phyloP scores from a whole-genome alignment of 2,113 vertebrate species.

The Crotophaga sulcirostris region DNA sequence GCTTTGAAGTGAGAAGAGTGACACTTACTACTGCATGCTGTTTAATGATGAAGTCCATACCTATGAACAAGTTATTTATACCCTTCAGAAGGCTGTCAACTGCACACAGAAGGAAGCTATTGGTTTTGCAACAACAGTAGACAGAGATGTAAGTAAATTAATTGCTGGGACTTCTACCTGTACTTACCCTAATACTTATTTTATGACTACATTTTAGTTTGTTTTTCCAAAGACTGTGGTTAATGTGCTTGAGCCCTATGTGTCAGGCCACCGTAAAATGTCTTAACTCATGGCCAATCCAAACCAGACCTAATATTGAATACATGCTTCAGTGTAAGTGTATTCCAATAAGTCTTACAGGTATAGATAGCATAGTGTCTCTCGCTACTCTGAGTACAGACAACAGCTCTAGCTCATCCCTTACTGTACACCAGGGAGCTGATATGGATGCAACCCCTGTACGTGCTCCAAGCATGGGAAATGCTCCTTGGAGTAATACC shows the following conservation, averaged over 20 bases:
- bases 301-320: neutral
- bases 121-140: slow-evolving; percentile 95
- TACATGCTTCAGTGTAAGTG: neutral
- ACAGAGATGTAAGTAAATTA: slow-evolving; percentile 90
- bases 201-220: neutral
- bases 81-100: slow-evolving; percentile 95
- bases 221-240: neutral
- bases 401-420: neutral
- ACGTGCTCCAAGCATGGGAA: neutral
- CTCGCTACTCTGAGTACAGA: neutral
- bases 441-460: neutral
- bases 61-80: slow-evolving; percentile 98
- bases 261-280: neutral
- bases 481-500: neutral
- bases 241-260: neutral
- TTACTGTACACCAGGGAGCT: neutral
- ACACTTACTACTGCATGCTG: slow-evolving; percentile 96
- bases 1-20: slow-evolving; percentile 82
- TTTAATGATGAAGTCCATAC: slow-evolving; percentile 99
- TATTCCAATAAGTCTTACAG: neutral
- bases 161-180: neutral
- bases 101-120: slow-evolving; percentile 97
- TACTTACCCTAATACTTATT: neutral
- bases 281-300: neutral
- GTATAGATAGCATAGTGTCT: neutral